A percentile compares a stretch with the other conserved stretches of the same genome.
These are phyloP conservation scores for Urocitellus parryii DNA, from an alignment of 2,113 vertebrate genomes.

Conservation along the genomic window DNA sequence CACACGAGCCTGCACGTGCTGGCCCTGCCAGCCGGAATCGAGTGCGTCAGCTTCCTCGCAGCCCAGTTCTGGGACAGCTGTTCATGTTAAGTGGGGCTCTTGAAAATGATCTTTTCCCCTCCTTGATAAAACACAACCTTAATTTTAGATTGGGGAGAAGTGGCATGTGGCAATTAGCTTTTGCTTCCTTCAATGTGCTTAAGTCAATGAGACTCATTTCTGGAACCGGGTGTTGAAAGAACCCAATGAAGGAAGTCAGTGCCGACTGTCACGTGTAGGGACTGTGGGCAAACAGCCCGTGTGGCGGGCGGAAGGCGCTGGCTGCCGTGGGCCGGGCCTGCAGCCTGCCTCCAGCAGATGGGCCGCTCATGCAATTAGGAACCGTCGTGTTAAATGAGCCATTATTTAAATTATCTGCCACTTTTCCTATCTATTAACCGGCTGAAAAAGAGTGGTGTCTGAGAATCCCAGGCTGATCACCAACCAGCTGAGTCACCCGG, in stretches of 20 bases:
- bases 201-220: conserved; percentile 71
- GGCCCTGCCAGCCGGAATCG: background rate
- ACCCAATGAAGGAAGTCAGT: conserved; percentile 74
- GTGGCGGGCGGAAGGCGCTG: background rate
- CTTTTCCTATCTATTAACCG: conserved; percentile 94
- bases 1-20: rapidly evolving
- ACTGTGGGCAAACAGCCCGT: conserved; percentile 79
- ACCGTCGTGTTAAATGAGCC: conserved; percentile 92
- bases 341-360: conserved; percentile 85
- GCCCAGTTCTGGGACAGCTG: conserved; percentile 43
- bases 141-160: conserved; percentile 67
- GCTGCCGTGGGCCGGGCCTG: conserved; percentile 20
- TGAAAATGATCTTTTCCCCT: conserved; percentile 8
- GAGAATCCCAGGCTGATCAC: conserved; percentile 90
- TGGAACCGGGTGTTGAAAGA: conserved; percentile 67
- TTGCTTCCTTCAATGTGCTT: conserved; percentile 72
- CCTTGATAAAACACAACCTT: conserved; percentile 24
- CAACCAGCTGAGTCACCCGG: conserved; percentile 52
- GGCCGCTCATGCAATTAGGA: conserved; percentile 92
- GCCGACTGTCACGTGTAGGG: conserved; percentile 67
- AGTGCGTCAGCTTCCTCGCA: background rate
- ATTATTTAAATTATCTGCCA: conserved; percentile 93
- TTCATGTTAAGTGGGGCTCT: conserved; percentile 28
- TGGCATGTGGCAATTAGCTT: background rate
- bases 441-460: conserved; percentile 86